Evolutionary conservation across 2,888 invertebrate genomes (phyloP).

Genomic region (Pemphredon lugubris): DNA sequence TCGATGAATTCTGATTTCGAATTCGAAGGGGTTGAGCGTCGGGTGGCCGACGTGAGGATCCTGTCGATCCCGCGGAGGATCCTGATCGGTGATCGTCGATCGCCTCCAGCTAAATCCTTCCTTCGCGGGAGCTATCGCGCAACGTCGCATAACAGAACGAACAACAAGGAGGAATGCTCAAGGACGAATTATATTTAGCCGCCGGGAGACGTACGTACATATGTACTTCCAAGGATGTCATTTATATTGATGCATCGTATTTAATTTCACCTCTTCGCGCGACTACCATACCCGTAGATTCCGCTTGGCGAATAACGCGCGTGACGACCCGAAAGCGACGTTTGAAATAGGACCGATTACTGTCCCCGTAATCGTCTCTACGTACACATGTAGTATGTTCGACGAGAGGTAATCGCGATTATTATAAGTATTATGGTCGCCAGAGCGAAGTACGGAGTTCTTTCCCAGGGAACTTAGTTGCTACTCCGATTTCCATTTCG

Average conservation of each 20-base stretch:
- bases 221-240: slow-evolving; percentile 47
- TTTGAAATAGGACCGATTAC: too few relatives aligned
- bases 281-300: background rate
- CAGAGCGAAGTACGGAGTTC: too few relatives aligned
- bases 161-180: slow-evolving; percentile 36
- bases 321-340: too few relatives aligned
- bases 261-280: slow-evolving; percentile 25
- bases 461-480: too few relatives aligned
- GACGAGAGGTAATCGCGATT: too few relatives aligned
- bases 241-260: slow-evolving; percentile 52
- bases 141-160: slow-evolving; percentile 16
- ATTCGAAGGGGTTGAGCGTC: slow-evolving; percentile 62
- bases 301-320: background rate
- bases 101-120: too few relatives aligned
- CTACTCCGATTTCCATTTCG: background rate
- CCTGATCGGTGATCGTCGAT: slow-evolving; percentile 13
- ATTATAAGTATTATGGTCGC: too few relatives aligned
- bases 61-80: slow-evolving; percentile 44
- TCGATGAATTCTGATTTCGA: slow-evolving; percentile 67
- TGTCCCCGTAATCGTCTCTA: too few relatives aligned
- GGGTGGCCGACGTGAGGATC: slow-evolving; percentile 65
- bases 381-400: too few relatives aligned
- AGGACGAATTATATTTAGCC: slow-evolving; percentile 65
- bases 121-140: background rate
- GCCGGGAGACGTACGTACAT: slow-evolving; percentile 33